A percentile compares a stretch with the other conserved stretches of the same genome.
These are phyloP conservation scores for Megaceryle alcyon DNA, from an alignment of 2,797 vertebrate species.

Conservation along the genomic window DNA sequence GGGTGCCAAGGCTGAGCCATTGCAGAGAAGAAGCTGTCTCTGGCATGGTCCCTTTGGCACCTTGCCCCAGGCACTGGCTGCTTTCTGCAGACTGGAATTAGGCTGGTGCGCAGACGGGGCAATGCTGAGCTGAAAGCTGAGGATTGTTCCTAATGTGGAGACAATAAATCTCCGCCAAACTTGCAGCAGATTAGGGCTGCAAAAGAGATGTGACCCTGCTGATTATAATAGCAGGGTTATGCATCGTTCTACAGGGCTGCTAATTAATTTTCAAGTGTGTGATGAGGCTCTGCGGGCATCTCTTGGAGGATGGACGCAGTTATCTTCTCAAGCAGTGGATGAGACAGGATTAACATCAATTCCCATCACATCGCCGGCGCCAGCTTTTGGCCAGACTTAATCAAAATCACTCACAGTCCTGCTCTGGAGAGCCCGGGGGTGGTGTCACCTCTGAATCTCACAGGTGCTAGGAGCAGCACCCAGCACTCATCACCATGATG, in stretches of 20 bases:
- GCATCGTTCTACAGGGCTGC: slow-evolving; percentile 25
- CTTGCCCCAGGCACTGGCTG: not conserved
- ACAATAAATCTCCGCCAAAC: slow-evolving; percentile 50
- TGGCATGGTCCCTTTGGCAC: not conserved
- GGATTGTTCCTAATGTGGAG: not conserved
- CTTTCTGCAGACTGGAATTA: not conserved
- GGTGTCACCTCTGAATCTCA: not conserved
- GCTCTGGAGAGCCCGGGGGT: not conserved
- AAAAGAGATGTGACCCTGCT: slow-evolving; percentile 44
- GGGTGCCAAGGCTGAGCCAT: not conserved
- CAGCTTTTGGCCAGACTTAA: not conserved
- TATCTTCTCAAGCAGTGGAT: not conserved
- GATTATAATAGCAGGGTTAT: slow-evolving; percentile 54
- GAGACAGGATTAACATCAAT: slow-evolving; percentile 27
- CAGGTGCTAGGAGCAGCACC: not conserved
- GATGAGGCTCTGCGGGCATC: not conserved
- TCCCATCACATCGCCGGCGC: not conserved
- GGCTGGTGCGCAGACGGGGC: not conserved
- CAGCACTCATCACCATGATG: rapidly evolving
- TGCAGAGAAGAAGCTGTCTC: not conserved
- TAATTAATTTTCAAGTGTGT: slow-evolving; percentile 67
- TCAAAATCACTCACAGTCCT: not conserved
- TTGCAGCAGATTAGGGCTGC: not conserved
- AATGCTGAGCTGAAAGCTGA: not conserved
- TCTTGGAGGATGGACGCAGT: not conserved